phyloP scores from a whole-genome alignment of 2,797 vertebrate genomes.

The Pelochelys cantorii region DNA sequence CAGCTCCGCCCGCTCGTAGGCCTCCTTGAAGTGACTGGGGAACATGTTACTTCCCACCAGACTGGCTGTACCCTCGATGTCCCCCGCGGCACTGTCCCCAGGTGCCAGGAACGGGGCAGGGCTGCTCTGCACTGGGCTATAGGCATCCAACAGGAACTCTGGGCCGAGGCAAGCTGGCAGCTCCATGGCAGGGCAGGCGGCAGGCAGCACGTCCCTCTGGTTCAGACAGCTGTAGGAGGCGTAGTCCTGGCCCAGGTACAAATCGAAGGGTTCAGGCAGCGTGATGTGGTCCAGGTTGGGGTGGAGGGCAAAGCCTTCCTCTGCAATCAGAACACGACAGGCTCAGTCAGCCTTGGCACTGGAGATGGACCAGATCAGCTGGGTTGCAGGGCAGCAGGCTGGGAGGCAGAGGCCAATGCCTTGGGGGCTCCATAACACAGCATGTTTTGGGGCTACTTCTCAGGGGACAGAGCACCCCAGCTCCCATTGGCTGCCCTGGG shows the following conservation, averaged over 20 bases:
- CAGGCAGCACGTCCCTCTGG: background rate
- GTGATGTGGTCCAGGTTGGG: constrained; percentile 56
- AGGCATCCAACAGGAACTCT: constrained; percentile 61
- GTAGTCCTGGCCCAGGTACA: constrained; percentile 26
- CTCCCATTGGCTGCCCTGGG: background rate
- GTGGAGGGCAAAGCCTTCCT: constrained; percentile 48
- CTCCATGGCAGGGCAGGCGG: background rate
- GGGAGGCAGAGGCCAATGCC: background rate
- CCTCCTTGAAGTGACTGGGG: constrained; percentile 74
- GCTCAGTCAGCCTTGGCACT: background rate
- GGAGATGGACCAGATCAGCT: background rate
- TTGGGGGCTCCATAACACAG: background rate
- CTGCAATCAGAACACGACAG: constrained; percentile 1
- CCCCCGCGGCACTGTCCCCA: background rate
- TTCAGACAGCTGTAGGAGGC: background rate
- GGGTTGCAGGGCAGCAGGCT: background rate
- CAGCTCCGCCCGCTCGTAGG: background rate
- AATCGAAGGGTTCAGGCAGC: constrained; percentile 44
- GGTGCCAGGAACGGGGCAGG: background rate
- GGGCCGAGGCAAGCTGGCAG: background rate
- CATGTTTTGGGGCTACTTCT: background rate
- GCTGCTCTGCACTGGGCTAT: constrained; percentile 13
- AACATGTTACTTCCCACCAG: constrained; percentile 78
- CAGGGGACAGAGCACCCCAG: background rate
- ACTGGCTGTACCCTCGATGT: constrained; percentile 60